Conservation (phyloP, 2,888 invertebrate species). For the Macroteleia sp. region DNA sequence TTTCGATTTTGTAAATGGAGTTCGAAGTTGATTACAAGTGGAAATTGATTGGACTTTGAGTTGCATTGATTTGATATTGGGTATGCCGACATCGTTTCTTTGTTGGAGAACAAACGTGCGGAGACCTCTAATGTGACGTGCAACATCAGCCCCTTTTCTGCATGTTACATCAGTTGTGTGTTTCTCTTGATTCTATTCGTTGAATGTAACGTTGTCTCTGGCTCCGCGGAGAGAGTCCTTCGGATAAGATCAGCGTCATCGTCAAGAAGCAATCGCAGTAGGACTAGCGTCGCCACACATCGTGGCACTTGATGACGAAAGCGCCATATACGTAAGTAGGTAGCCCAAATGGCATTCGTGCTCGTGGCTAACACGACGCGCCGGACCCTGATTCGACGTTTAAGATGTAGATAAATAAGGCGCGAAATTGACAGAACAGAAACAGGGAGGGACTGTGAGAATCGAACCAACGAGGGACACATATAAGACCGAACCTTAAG, state of each 20-base stretch:
- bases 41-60: background rate
- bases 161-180: constrained; percentile 49
- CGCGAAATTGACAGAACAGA: constrained; percentile 52
- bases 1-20: constrained; percentile 9
- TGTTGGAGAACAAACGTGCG: constrained; percentile 36
- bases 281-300: constrained; percentile 51
- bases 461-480: background rate
- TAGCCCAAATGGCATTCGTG: constrained; percentile 53
- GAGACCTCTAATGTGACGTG: constrained; percentile 39
- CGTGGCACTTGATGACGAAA: constrained; percentile 53
- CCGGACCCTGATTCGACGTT: constrained; percentile 39
- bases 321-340: constrained; percentile 60
- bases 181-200: constrained; percentile 52
- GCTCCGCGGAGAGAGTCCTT: constrained; percentile 27
- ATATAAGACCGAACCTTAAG: background rate
- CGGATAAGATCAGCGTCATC: constrained; percentile 60
- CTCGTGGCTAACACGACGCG: constrained; percentile 55
- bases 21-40: constrained; percentile 13
- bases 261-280: constrained; percentile 49
- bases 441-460: constrained; percentile 23
- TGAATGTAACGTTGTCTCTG: constrained; percentile 41
- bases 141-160: constrained; percentile 46
- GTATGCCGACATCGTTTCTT: constrained; percentile 21
- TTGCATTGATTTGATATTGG: background rate
- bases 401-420: constrained; percentile 57